Percentiles rank a stretch among this genome's conserved stretches.
Conservation (phyloP, 2,888 invertebrate species). For the Teinopalpus imperialis region DNA sequence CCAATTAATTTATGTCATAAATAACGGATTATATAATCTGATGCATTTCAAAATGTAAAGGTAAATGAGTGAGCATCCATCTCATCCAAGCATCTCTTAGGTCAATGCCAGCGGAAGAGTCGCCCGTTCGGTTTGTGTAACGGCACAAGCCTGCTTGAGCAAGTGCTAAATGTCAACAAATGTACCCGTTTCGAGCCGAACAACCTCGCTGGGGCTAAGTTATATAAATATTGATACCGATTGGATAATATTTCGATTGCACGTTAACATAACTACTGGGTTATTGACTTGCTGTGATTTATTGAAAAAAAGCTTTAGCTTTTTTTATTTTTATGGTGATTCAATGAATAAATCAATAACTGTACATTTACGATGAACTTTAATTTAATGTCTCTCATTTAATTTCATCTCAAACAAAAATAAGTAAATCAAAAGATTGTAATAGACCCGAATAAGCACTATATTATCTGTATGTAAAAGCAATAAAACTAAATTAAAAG, state of each 20-base stretch:
- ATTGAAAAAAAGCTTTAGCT: conserved; percentile 9
- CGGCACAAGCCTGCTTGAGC: conserved; percentile 47
- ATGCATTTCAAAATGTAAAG: conserved; percentile 19
- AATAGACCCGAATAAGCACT: no score
- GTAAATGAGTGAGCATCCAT: conserved; percentile 13
- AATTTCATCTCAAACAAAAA: no score
- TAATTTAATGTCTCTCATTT: no score
- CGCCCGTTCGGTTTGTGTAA: conserved; percentile 48
- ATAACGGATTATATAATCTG: conserved; percentile 11
- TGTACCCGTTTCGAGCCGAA: conserved; percentile 29
- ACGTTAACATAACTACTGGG: conserved; percentile 27
- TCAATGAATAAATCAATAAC: no score
- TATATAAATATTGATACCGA: conserved; percentile 30
- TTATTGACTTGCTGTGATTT: conserved; percentile 16
- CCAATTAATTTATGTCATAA: no score
- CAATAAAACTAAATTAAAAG: no score
- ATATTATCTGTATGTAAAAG: no score
- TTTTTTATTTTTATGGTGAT: neutral
- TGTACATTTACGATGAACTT: neutral
- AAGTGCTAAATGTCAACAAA: conserved; percentile 62
- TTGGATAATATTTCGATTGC: conserved; percentile 26
- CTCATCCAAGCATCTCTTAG: conserved; percentile 37
- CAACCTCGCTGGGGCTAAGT: conserved; percentile 21
- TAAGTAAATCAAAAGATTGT: no score
- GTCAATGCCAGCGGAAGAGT: conserved; percentile 69